Evolutionary conservation across 2,888 invertebrate species (phyloP).

Genomic region (Drosophila meridiana): DNA sequence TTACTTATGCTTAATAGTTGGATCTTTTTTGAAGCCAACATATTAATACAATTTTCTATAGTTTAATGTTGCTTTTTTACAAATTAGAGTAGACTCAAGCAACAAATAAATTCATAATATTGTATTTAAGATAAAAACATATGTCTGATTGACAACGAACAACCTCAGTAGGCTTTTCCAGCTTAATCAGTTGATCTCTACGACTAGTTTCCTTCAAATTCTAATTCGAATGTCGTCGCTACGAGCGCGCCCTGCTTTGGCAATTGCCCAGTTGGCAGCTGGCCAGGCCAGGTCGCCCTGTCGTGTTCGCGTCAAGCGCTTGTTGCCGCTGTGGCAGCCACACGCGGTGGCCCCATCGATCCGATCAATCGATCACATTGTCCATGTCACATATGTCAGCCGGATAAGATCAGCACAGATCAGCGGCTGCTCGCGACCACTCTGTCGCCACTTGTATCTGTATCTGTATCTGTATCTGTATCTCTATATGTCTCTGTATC

Average conservation of each 20-base stretch:
- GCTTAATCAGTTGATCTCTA: not conserved
- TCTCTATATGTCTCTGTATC: not conserved
- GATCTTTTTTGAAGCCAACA: not conserved
- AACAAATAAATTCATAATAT: no score
- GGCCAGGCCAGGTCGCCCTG: slow-evolving; percentile 38
- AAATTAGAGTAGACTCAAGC: no score
- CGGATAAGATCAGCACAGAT: slow-evolving; percentile 43
- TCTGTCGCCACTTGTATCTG: slow-evolving; percentile 15
- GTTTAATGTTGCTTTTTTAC: not conserved
- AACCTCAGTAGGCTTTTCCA: not conserved
- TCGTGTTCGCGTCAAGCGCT: slow-evolving; percentile 27
- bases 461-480: not conserved
- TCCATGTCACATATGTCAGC: slow-evolving; percentile 45
- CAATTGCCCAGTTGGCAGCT: slow-evolving; percentile 23
- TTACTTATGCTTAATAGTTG: not conserved
- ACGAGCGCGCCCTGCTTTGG: not conserved
- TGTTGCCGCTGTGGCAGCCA: slow-evolving; percentile 30
- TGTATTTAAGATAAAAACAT: no score
- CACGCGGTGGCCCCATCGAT: slow-evolving; percentile 56
- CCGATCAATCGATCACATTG: slow-evolving; percentile 43
- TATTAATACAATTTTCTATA: not conserved
- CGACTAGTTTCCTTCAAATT: not conserved
- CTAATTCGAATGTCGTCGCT: slow-evolving; percentile 13
- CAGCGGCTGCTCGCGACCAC: slow-evolving; percentile 12
- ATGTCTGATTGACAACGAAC: not conserved